Evolutionary conservation across 2,888 invertebrate species (phyloP).

Genomic region (Drosophila macrothrix): DNA sequence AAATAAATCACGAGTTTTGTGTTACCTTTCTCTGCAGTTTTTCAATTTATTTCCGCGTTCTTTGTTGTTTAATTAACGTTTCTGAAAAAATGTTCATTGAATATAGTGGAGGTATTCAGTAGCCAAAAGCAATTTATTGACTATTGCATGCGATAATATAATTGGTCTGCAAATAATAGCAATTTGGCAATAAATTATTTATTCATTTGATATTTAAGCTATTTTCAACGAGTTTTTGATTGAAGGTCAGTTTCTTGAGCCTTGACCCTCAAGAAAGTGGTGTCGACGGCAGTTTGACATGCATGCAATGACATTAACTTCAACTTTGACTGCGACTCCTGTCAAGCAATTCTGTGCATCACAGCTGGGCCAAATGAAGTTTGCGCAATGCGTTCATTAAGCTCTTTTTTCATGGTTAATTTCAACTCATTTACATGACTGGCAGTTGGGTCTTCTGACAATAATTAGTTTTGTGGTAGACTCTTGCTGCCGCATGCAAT

Average conservation of each 20-base stretch:
- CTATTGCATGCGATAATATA: conserved; percentile 31
- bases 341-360: conserved; percentile 35
- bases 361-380: conserved; percentile 33
- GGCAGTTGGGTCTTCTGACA: conserved; percentile 5
- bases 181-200: conserved; percentile 33
- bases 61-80: conserved; percentile 30
- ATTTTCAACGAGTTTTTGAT: conserved; percentile 24
- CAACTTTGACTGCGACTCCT: conserved; percentile 6
- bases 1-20: not conserved
- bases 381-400: conserved; percentile 61
- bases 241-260: conserved; percentile 33
- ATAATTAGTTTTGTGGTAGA: conserved; percentile 53
- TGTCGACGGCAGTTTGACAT: not conserved
- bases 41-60: not conserved
- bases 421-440: conserved; percentile 64
- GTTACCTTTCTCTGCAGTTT: too few relatives aligned
- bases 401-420: conserved; percentile 31
- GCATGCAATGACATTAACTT: not conserved
- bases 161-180: not conserved
- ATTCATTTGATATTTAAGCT: conserved; percentile 53
- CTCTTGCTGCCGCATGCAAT: conserved; percentile 1
- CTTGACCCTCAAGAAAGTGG: not conserved
- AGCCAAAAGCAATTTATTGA: conserved; percentile 12
- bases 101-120: not conserved
- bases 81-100: not conserved